These are phyloP conservation scores for Gadus macrocephalus DNA, from an alignment of 2,113 vertebrate genomes.

Conservation along the genomic window DNA sequence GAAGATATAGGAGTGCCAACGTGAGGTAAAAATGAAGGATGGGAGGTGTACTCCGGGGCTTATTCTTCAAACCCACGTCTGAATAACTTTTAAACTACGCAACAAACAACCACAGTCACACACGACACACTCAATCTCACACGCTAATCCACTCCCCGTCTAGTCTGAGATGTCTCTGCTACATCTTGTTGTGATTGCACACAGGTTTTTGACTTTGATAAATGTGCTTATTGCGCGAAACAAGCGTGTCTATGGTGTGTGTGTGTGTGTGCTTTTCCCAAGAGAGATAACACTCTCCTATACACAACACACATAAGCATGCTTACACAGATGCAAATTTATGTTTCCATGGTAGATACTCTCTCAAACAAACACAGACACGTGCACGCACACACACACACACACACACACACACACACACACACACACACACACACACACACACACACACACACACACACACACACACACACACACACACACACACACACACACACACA, in stretches of 20 bases:
- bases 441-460: slow-evolving; percentile 12
- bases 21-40: background rate
- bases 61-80: background rate
- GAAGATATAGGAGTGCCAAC: slow-evolving; percentile 15
- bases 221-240: background rate
- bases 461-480: slow-evolving; percentile 15
- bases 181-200: slow-evolving; percentile 40
- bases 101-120: slow-evolving; percentile 3
- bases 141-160: slow-evolving; percentile 28
- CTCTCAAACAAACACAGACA: background rate
- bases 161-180: slow-evolving; percentile 34
- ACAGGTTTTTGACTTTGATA: slow-evolving; percentile 21
- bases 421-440: slow-evolving; percentile 25
- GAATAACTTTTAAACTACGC: background rate
- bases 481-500: slow-evolving; percentile 24
- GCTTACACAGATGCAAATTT: background rate
- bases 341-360: background rate
- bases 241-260: background rate
- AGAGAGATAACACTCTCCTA: background rate
- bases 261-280: background rate
- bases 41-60: background rate
- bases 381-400: background rate
- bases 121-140: background rate
- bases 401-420: slow-evolving; percentile 2
- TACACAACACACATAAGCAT: background rate